A percentile compares a stretch with the other conserved stretches of the same genome.
phyloP scores from a whole-genome alignment of 2,113 vertebrate genomes.

The Paralichthys olivaceus region DNA sequence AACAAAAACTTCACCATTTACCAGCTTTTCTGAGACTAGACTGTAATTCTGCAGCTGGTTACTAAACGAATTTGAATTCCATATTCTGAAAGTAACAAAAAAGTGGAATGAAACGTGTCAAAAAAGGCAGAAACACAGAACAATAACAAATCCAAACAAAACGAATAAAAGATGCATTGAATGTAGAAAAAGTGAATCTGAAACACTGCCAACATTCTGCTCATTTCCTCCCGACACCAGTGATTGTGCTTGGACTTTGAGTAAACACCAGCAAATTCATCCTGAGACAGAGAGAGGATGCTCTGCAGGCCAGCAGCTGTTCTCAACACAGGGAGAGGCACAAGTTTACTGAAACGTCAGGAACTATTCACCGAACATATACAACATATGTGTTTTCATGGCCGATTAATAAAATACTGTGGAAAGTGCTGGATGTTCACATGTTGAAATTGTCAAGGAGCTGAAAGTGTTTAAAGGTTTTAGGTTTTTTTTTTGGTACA shows the following conservation, averaged over 20 bases:
- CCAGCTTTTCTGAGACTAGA: conserved; percentile 17
- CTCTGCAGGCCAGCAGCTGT: conserved; percentile 14
- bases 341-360: background rate
- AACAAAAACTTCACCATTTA: conserved; percentile 34
- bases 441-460: background rate
- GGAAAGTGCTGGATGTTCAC: background rate
- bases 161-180: conserved; percentile 27
- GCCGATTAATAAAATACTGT: background rate
- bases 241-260: conserved; percentile 18
- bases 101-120: background rate
- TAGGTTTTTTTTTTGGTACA: background rate
- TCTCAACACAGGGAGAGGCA: conserved; percentile 17
- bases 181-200: conserved; percentile 9
- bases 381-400: background rate
- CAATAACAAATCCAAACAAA: conserved; percentile 27
- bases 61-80: conserved; percentile 6
- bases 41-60: background rate
- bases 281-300: conserved; percentile 15
- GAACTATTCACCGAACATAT: background rate
- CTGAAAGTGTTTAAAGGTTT: conserved; percentile 4
- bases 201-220: conserved; percentile 29
- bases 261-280: conserved; percentile 36
- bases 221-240: conserved; percentile 33
- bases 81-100: conserved; percentile 2
- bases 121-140: conserved; percentile 7